Evolutionary conservation across 2,113 vertebrate species (phyloP).

Genomic region (Passer montanus): DNA sequence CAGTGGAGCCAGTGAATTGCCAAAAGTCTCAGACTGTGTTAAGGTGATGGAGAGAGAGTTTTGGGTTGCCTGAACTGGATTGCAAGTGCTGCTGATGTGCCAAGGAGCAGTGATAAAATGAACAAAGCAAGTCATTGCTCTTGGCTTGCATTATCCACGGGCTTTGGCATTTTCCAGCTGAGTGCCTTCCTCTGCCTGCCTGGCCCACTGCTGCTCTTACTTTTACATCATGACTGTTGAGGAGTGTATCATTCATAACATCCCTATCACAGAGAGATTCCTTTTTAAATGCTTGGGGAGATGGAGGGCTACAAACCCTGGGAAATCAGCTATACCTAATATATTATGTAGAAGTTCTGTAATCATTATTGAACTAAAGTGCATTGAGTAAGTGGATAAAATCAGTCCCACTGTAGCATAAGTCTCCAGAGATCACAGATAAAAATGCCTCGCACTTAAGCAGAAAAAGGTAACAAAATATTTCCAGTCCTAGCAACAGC

Average conservation of each 20-base stretch:
- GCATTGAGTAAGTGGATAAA: conserved; percentile 76
- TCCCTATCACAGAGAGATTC: conserved; percentile 20
- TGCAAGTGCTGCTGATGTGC: background rate
- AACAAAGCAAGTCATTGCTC: background rate
- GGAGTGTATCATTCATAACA: conserved; percentile 56
- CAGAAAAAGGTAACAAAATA: conserved; percentile 71
- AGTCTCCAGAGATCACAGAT: conserved; percentile 76
- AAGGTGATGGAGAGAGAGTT: background rate
- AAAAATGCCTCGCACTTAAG: conserved; percentile 71
- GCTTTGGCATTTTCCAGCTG: background rate
- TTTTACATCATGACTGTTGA: conserved; percentile 15
- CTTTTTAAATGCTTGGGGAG: conserved; percentile 41
- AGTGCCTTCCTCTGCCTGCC: background rate
- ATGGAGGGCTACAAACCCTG: conserved; percentile 54
- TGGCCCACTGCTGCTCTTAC: background rate
- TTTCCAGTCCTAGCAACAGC: conserved; percentile 74
- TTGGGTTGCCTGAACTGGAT: background rate
- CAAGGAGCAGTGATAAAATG: background rate
- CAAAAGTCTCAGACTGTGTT: background rate
- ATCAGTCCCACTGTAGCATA: conserved; percentile 71
- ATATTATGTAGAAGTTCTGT: conserved; percentile 75
- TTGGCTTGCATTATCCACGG: background rate
- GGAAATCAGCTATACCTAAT: conserved; percentile 72
- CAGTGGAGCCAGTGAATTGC: background rate
- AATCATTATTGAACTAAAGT: conserved; percentile 72